Evolutionary conservation across 2,888 invertebrate species (phyloP).

Genomic region (Parnassius mnemosyne): DNA sequence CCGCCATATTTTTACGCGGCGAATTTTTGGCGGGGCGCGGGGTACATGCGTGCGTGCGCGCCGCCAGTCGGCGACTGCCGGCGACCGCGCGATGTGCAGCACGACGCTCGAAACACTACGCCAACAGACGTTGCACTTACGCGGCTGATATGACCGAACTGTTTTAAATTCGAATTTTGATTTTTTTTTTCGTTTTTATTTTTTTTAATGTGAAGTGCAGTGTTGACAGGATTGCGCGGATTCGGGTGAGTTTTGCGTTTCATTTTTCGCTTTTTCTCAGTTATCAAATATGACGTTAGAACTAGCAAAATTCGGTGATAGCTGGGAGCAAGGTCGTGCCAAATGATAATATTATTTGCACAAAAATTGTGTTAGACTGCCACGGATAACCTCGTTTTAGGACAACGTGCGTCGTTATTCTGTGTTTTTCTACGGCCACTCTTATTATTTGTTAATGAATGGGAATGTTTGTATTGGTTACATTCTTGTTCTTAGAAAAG

Average conservation of each 20-base stretch:
- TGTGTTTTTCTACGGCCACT: conserved; percentile 31
- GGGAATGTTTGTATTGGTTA: conserved; percentile 17
- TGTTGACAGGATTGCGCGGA: conserved; percentile 32
- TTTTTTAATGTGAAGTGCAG: conserved; percentile 38
- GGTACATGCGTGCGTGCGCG: conserved; percentile 66
- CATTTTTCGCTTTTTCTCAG: conserved; percentile 46
- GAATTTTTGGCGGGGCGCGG: conserved; percentile 49
- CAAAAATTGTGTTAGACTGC: conserved; percentile 73
- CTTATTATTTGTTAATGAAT: conserved; percentile 26
- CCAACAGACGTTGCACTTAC: conserved; percentile 46
- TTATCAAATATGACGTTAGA: conserved; percentile 65
- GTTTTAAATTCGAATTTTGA: conserved; percentile 35
- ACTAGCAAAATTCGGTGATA: conserved; percentile 74
- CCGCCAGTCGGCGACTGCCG: conserved; percentile 71
- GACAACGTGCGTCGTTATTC: conserved; percentile 63
- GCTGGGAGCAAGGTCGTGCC: conserved; percentile 76
- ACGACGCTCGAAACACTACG: conserved; percentile 38
- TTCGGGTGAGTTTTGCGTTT: conserved; percentile 34
- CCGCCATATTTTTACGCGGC: conserved; percentile 72
- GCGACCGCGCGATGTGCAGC: conserved; percentile 67
- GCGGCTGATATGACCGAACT: conserved; percentile 39
- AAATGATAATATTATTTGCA: conserved; percentile 78
- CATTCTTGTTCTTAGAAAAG: conserved; percentile 26
- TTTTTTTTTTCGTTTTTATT: conserved; percentile 34
- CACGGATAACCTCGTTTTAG: conserved; percentile 76